Evolutionary conservation across 2,113 vertebrate genomes (phyloP), one percentile per base, ranked within the genome.

Genomic region (Limnothrissa miodon): DNA sequence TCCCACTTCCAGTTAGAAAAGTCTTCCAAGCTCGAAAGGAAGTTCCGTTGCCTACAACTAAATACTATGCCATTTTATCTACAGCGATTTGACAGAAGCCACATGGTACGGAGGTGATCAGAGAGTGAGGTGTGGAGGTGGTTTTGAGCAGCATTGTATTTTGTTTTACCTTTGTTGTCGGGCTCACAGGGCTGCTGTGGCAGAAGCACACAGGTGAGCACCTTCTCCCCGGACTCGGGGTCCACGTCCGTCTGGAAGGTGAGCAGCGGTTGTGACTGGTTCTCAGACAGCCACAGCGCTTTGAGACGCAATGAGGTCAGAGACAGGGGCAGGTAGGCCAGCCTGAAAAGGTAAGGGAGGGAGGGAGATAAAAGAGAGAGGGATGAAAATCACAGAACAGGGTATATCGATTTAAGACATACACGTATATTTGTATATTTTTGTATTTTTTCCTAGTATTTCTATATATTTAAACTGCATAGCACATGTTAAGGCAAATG

Each of bases 251-350:
- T 97, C 94, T 99, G 98, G 90, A 99, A 99, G 0, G 96, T 97
- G 88, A 99, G 97, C 86, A 99, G 93, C 17, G 98, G 97, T 90
- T 99, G 97, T 2, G 98, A 98, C 95, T 99, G 98, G 95, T 99
- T 99, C 92, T 99, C 98, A 4, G 98, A 99, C 89, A 99, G 89
- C 98, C 98, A 99, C 82, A 99, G 93, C 78, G 98, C 98, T 90
- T 99, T 99, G 85, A 99, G 93, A 42, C 94, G 97, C 87, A 99
- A 94, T 0, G 94, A 90, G 17, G 96, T 99, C 90, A 99, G 92
- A 0, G 97, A 97, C 81, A 99, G 84, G 0, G 98, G 98, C 87
- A 99, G 93, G 92, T 97, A 93, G 33, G 39, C 79, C 90, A 99
- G 92, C 92, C 98, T 99, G 78, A 11, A 53, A 66, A 25, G 29